Evolutionary conservation across 2,113 vertebrate genomes (phyloP).

Genomic region (Leptocoma aspasia): DNA sequence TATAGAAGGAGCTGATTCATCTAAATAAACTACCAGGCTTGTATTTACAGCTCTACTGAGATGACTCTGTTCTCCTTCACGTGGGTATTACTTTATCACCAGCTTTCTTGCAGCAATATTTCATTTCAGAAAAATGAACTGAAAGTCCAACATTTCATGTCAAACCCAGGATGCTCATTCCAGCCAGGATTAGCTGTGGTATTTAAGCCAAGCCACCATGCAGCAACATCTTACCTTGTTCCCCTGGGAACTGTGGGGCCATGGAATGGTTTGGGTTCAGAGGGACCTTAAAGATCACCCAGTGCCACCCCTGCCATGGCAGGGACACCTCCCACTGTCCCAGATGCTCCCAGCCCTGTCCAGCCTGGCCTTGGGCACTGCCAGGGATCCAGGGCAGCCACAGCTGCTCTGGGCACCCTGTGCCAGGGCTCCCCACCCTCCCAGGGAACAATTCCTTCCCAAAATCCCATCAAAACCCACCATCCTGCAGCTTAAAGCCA

Average conservation of each 20-base stretch:
- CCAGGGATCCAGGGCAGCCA: neutral
- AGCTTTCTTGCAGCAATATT: neutral
- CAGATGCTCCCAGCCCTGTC: neutral
- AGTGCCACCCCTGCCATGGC: neutral
- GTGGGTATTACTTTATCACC: neutral
- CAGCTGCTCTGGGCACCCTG: neutral
- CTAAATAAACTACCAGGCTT: neutral
- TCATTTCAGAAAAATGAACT: neutral
- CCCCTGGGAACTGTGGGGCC: rapidly evolving
- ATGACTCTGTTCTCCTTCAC: neutral
- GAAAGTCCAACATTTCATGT: neutral
- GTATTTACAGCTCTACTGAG: neutral
- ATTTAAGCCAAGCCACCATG: neutral
- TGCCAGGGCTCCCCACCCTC: rapidly evolving
- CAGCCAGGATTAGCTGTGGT: neutral
- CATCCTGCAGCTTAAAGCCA: neutral
- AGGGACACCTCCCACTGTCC: neutral
- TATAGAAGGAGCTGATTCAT: constrained; percentile 12
- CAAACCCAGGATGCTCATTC: neutral
- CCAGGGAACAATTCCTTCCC: neutral
- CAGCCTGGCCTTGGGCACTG: neutral
- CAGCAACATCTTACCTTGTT: neutral
- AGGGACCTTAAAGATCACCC: rapidly evolving
- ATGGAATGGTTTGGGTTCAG: neutral
- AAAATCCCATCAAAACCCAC: rapidly evolving